Evolutionary conservation across 2,888 invertebrate genomes (phyloP).

Genomic region (Tupiocoris notatus): DNA sequence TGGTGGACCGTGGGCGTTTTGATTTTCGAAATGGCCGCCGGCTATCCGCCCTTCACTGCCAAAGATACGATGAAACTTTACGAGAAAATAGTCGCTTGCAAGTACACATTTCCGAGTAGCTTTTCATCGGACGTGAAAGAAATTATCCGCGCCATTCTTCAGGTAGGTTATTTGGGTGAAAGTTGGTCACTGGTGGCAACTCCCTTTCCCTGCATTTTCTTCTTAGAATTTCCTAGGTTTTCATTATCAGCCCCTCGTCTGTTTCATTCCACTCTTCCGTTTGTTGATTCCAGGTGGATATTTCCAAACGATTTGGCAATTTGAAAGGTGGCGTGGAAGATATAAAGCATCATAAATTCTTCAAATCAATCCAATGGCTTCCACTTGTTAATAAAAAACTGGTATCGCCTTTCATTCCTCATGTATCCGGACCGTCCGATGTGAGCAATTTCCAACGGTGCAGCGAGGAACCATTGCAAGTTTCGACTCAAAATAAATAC

Average conservation of each 20-base stretch:
- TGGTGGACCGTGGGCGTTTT: constrained; percentile 95
- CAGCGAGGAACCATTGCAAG: constrained; percentile 28
- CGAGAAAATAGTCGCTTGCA: constrained; percentile 89
- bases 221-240: too few relatives aligned
- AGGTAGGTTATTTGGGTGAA: too few relatives aligned
- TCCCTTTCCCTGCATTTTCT: too few relatives aligned
- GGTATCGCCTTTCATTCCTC: constrained; percentile 63
- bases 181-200: too few relatives aligned
- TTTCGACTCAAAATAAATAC: constrained; percentile 17
- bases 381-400: constrained; percentile 72
- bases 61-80: constrained; percentile 88
- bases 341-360: constrained; percentile 89
- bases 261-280: too few relatives aligned
- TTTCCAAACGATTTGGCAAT: constrained; percentile 79
- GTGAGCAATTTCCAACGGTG: constrained; percentile 31
- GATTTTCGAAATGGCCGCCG: constrained; percentile 86
- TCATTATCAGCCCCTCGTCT: too few relatives aligned
- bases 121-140: constrained; percentile 82
- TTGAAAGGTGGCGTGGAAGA: constrained; percentile 80
- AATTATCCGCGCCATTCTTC: constrained; percentile 77
- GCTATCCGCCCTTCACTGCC: constrained; percentile 81
- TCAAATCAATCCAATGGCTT: constrained; percentile 78
- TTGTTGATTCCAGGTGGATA: constrained; percentile 63
- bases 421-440: constrained; percentile 19
- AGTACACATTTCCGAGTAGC: constrained; percentile 79